Evolutionary conservation across 2,113 vertebrate genomes (phyloP).

Genomic region (Struthidea cinerea): DNA sequence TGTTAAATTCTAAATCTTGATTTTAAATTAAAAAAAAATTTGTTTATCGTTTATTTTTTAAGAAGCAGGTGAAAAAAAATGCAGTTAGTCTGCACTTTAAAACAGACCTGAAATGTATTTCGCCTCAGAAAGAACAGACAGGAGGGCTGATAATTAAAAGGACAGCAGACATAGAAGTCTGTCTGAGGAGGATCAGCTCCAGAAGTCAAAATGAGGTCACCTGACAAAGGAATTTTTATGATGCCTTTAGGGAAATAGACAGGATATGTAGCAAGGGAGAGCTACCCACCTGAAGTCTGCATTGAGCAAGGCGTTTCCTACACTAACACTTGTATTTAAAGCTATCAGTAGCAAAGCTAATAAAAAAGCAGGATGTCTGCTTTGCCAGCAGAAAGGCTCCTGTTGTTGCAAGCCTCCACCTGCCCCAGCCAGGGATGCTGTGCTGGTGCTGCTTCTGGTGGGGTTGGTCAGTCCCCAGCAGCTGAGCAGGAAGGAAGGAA

Average conservation of each 20-base stretch:
- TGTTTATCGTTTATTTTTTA: neutral
- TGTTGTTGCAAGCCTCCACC: neutral
- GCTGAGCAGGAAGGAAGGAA: neutral
- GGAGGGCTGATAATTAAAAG: neutral
- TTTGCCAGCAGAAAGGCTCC: neutral
- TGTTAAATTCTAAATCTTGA: neutral
- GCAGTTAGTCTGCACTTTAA: fast-evolving
- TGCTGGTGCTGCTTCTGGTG: neutral
- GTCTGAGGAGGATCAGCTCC: neutral
- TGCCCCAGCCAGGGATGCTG: neutral
- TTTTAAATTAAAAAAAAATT: neutral
- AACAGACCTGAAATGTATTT: neutral
- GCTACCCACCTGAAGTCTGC: neutral
- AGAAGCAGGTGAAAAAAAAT: neutral
- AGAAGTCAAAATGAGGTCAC: neutral
- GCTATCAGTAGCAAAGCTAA: neutral
- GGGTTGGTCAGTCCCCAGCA: fast-evolving
- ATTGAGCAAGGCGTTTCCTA: neutral
- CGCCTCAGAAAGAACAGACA: neutral
- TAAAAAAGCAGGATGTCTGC: neutral
- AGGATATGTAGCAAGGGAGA: fast-evolving
- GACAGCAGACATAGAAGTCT: neutral
- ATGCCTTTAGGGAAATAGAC: neutral
- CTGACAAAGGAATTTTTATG: neutral
- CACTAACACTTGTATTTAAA: fast-evolving